phyloP scores from a whole-genome alignment of 2,888 invertebrate species.

The Caenorhabditis becei region DNA sequence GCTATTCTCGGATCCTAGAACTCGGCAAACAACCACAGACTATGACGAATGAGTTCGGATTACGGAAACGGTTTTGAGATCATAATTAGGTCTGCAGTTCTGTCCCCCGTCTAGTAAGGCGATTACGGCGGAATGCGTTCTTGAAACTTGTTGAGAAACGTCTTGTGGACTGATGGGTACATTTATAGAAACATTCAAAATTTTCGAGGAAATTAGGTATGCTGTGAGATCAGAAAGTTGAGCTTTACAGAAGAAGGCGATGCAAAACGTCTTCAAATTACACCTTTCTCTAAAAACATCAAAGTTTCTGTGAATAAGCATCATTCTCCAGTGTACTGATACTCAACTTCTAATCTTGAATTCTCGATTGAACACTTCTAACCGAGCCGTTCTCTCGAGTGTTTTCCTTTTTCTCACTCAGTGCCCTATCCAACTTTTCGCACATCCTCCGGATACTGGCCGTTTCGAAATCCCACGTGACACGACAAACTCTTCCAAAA shows the following conservation, averaged over 20 bases:
- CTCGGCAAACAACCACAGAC: constrained; percentile 32
- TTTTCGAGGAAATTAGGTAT: no score
- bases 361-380: not conserved
- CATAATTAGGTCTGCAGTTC: not conserved
- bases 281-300: no score
- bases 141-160: no score
- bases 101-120: not conserved
- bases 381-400: not conserved
- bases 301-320: not conserved
- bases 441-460: not conserved
- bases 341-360: not conserved
- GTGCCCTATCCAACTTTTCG: constrained; percentile 12
- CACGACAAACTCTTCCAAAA: constrained; percentile 27
- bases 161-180: no score
- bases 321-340: not conserved
- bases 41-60: constrained; percentile 19
- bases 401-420: constrained; percentile 8
- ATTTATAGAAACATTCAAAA: no score
- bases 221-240: no score
- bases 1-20: constrained; percentile 14
- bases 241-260: no score
- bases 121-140: not conserved
- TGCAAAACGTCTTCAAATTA: no score
- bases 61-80: constrained; percentile 24
- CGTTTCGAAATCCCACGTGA: not conserved